These are phyloP conservation scores for Styela plicata DNA, from an alignment of 23 tunicate genomes.

Conservation along the genomic window DNA sequence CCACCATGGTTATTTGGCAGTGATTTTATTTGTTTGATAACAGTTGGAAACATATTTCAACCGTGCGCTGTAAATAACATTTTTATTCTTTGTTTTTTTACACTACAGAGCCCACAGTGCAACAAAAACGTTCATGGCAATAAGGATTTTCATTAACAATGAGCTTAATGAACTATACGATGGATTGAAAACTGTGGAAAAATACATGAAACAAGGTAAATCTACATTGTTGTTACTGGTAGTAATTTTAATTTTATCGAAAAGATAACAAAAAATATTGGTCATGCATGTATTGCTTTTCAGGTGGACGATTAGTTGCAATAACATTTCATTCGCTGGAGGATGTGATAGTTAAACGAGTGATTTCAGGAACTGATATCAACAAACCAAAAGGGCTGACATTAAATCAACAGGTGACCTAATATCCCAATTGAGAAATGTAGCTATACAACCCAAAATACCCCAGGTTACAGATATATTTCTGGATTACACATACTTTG, in stretches of 20 bases:
- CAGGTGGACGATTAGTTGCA: slow-evolving; percentile 43
- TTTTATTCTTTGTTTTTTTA: not conserved
- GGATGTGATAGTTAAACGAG: slow-evolving; percentile 41
- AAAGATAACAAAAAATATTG: not conserved
- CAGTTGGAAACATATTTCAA: no score
- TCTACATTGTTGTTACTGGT: no score
- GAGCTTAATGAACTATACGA: slow-evolving; percentile 71
- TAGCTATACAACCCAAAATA: no score
- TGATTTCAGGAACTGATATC: not conserved
- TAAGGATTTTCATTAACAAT: slow-evolving; percentile 83
- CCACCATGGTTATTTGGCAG: no score
- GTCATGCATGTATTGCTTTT: not conserved
- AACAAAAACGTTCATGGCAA: slow-evolving; percentile 86
- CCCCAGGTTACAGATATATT: no score
- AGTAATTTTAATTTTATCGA: no score
- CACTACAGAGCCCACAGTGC: slow-evolving; percentile 62
- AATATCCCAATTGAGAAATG: no score
- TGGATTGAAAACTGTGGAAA: slow-evolving; percentile 49
- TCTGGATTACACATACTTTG: no score
- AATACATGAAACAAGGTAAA: slow-evolving; percentile 32
- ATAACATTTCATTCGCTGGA: slow-evolving; percentile 77
- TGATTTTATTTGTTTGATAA: slow-evolving; percentile 12
- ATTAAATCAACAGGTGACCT: not conserved
- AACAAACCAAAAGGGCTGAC: slow-evolving; percentile 3
- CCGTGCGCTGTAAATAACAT: no score